phyloP scores from a whole-genome alignment of 2,113 vertebrate genomes.

The Xiphias gladius region DNA sequence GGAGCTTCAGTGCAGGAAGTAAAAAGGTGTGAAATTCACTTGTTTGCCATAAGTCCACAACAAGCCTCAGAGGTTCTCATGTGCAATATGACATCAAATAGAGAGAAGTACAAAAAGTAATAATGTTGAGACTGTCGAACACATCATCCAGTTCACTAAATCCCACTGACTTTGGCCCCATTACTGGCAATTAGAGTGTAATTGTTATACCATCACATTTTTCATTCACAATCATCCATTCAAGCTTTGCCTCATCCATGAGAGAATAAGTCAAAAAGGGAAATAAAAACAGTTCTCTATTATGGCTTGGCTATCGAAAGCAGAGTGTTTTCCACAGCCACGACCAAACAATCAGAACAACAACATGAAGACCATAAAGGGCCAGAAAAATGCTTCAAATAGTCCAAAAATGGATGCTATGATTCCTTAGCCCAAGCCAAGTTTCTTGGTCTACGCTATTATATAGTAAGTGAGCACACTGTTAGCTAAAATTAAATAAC shows the following conservation, averaged over 20 bases:
- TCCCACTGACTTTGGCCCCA: constrained; percentile 8
- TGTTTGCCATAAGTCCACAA: background rate
- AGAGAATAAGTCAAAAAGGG: constrained; percentile 6
- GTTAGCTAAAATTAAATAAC: constrained; percentile 24
- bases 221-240: constrained; percentile 35
- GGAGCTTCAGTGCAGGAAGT: no score
- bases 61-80: background rate
- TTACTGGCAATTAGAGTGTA: constrained; percentile 21
- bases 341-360: constrained; percentile 36
- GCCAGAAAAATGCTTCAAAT: constrained; percentile 32
- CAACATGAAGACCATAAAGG: constrained; percentile 31
- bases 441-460: constrained; percentile 11
- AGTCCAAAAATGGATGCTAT: background rate
- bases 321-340: constrained; percentile 17
- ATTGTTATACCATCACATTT: constrained; percentile 20
- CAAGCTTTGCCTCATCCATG: constrained; percentile 31
- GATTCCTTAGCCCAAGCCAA: constrained; percentile 3
- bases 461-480: background rate
- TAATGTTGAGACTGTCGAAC: background rate
- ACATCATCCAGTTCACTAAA: constrained; percentile 11
- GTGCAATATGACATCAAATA: background rate
- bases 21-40: background rate
- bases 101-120: background rate
- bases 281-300: background rate
- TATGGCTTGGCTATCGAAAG: constrained; percentile 4